phyloP scores from a whole-genome alignment of 92 coral and sea anemone genomes.

The Phenganax marumi region DNA sequence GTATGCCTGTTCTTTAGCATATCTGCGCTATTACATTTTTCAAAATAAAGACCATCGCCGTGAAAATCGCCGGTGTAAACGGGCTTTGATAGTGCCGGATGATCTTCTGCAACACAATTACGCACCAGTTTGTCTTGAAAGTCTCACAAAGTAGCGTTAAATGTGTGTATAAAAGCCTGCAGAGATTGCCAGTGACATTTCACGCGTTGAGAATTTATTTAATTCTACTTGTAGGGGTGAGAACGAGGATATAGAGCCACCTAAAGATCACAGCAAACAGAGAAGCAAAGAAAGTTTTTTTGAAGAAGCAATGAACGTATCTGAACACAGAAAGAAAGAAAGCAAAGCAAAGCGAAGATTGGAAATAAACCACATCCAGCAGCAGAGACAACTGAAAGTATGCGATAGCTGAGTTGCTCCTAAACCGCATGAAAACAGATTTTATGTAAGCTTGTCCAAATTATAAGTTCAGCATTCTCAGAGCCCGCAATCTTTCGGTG shows the following conservation, averaged over 20 bases:
- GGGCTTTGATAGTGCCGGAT: background rate
- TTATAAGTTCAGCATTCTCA: too few relatives aligned
- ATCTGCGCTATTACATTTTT: too few relatives aligned
- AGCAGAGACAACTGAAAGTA: constrained; percentile 14
- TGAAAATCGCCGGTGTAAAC: background rate
- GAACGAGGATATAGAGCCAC: background rate
- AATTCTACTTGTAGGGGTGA: constrained; percentile 9
- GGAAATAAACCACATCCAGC: constrained; percentile 16
- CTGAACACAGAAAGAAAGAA: constrained; percentile 9
- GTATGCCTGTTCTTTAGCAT: too few relatives aligned
- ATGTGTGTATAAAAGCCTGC: too few relatives aligned
- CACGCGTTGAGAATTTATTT: too few relatives aligned
- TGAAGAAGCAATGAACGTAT: background rate
- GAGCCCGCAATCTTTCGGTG: too few relatives aligned
- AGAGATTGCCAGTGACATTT: background rate
- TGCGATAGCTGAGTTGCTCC: background rate
- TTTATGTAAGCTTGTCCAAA: too few relatives aligned
- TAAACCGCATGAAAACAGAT: background rate
- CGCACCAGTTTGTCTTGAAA: too few relatives aligned
- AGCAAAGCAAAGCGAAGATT: constrained; percentile 25
- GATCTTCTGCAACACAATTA: background rate
- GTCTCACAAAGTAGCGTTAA: too few relatives aligned
- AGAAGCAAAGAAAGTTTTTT: constrained; percentile 3
- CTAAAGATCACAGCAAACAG: background rate
- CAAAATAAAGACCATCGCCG: too few relatives aligned